Evolutionary conservation across 2,797 vertebrate species (phyloP).

Genomic region (Gallinago stenura): DNA sequence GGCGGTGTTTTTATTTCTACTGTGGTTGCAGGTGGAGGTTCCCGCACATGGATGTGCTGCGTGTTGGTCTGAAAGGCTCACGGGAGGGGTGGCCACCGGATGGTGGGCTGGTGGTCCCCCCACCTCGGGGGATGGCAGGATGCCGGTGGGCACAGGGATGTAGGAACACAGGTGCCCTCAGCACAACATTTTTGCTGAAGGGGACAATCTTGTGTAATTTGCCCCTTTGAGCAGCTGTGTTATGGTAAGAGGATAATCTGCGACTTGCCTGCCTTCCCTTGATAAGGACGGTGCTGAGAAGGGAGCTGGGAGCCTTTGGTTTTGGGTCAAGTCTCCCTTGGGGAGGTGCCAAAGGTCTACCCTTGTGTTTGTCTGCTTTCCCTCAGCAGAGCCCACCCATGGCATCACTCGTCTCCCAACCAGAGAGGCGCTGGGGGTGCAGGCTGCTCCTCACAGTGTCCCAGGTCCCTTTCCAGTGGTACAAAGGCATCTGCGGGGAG

Average conservation of each 20-base stretch:
- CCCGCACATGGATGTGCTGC: accelerated
- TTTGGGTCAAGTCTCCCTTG: not conserved
- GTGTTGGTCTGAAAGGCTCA: accelerated
- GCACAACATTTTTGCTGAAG: not conserved
- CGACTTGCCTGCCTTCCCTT: not conserved
- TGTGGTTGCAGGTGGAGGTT: not conserved
- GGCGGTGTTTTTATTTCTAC: not conserved
- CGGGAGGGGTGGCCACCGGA: not conserved
- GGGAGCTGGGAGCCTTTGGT: not conserved
- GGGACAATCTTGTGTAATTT: not conserved
- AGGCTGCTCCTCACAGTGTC: not conserved
- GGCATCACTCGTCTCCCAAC: not conserved
- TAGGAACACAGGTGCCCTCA: not conserved
- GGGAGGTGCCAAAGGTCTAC: not conserved
- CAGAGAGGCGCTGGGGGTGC: not conserved
- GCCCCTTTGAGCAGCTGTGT: not conserved
- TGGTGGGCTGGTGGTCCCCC: not conserved
- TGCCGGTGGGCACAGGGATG: not conserved
- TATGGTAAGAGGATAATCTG: not conserved
- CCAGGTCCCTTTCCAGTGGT: not conserved
- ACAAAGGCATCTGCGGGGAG: not conserved
- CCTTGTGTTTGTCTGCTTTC: not conserved
- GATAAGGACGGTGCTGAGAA: not conserved
- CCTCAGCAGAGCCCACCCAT: not conserved
- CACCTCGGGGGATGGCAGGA: not conserved